phyloP scores from a whole-genome alignment of 2,113 vertebrate species.

The Siniperca chuatsi region DNA sequence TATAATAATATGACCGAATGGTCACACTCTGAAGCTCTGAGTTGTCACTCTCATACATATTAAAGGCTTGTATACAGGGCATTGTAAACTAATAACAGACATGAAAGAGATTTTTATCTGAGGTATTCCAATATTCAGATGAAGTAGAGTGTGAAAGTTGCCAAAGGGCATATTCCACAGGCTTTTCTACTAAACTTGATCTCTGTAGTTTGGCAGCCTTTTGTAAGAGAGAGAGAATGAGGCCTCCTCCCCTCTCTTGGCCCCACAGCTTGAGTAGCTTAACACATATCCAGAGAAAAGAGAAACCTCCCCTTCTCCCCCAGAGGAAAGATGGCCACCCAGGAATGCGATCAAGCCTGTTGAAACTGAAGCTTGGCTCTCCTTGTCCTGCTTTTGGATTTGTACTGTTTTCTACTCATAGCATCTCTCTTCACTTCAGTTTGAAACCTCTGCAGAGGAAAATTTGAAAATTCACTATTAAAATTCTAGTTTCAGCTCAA shows the following conservation, averaged over 20 bases:
- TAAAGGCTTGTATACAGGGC: not conserved
- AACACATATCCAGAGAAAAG: conserved; percentile 17
- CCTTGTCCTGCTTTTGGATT: conserved; percentile 11
- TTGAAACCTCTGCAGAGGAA: not conserved
- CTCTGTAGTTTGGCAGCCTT: conserved; percentile 34
- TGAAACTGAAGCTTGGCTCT: conserved; percentile 18
- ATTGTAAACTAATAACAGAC: not conserved
- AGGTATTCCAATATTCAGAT: conserved; percentile 4
- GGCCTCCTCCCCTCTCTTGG: conserved; percentile 34
- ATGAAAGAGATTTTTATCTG: not conserved
- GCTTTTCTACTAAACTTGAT: not conserved
- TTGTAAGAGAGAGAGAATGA: conserved; percentile 43
- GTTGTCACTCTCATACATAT: not conserved
- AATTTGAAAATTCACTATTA: not conserved
- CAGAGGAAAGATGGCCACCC: not conserved
- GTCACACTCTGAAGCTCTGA: not conserved
- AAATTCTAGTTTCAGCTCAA: not conserved
- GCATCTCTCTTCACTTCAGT: not conserved
- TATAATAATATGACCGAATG: not conserved
- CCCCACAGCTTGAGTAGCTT: conserved; percentile 48
- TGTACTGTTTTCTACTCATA: not conserved
- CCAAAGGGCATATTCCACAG: not conserved
- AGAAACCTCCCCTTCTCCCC: conserved; percentile 28
- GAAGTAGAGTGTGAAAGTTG: not conserved
- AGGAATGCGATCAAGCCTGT: conserved; percentile 31